Conservation (phyloP, 2,113 vertebrate genomes). For the Ceyx melanurus region DNA sequence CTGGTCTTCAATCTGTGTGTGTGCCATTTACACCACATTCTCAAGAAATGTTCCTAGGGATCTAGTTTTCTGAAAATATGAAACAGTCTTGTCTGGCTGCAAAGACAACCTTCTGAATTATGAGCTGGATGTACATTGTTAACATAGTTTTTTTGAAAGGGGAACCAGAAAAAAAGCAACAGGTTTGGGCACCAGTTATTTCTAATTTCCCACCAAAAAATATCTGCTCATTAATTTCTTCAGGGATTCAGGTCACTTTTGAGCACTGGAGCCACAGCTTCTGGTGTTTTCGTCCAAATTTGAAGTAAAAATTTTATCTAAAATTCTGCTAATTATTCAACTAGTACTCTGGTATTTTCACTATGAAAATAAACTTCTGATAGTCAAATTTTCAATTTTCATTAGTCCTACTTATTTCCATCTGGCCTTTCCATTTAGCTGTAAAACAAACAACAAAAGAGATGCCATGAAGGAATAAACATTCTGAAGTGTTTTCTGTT, state of each 20-base stretch:
- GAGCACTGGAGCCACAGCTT: not conserved
- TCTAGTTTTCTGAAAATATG: not conserved
- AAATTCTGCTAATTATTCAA: not conserved
- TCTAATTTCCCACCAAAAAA: not conserved
- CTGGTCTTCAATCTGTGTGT: not conserved
- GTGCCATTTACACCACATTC: not conserved
- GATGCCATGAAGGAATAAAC: not conserved
- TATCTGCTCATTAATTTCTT: not conserved
- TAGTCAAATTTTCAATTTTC: not conserved
- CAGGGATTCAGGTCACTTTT: not conserved
- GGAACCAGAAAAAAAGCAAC: not conserved
- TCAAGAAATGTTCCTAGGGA: not conserved
- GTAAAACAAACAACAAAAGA: not conserved
- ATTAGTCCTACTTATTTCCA: not conserved
- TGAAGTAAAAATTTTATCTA: not conserved
- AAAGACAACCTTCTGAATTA: not conserved
- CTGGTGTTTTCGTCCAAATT: not conserved
- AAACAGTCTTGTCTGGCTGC: not conserved
- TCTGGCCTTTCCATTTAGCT: no score
- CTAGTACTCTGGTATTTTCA: not conserved
- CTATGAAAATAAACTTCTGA: not conserved
- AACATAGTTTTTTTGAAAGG: not conserved
- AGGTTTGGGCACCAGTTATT: not conserved
- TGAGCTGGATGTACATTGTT: not conserved
- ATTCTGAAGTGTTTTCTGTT: not conserved